These are phyloP conservation scores for Onychomys leucogaster DNA, from an alignment of 2,797 vertebrate genomes.

Conservation along the genomic window DNA sequence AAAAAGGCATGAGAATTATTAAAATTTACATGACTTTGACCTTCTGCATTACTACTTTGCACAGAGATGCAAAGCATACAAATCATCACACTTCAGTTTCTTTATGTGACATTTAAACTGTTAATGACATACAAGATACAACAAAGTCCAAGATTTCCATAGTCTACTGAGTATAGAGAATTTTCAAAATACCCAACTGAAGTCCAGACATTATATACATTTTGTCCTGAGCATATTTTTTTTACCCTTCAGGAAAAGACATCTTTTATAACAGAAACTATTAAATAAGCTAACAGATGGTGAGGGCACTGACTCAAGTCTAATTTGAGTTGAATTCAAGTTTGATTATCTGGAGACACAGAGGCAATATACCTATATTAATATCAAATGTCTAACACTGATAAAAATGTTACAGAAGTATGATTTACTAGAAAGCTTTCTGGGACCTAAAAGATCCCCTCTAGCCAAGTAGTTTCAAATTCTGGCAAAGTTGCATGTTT, in stretches of 20 bases:
- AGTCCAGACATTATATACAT: slow-evolving; percentile 11
- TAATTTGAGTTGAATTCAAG: slow-evolving; percentile 78
- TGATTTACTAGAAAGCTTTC: slow-evolving; percentile 47
- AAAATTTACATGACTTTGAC: not conserved
- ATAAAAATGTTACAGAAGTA: slow-evolving; percentile 68
- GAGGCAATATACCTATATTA: slow-evolving; percentile 74
- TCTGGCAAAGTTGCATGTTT: not conserved
- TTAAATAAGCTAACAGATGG: slow-evolving; percentile 77
- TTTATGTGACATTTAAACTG: slow-evolving; percentile 44
- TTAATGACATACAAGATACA: not conserved
- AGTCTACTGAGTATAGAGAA: not conserved
- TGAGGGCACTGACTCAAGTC: slow-evolving; percentile 69
- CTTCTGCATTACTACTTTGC: not conserved
- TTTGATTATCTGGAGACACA: slow-evolving; percentile 72
- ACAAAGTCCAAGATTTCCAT: slow-evolving; percentile 15
- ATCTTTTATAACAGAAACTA: slow-evolving; percentile 35
- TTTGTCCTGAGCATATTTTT: slow-evolving; percentile 37
- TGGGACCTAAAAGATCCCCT: not conserved
- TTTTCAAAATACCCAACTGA: slow-evolving; percentile 22
- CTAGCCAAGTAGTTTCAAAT: slow-evolving; percentile 24
- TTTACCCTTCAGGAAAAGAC: slow-evolving; percentile 65
- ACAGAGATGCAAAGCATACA: not conserved
- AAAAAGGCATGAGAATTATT: slow-evolving; percentile 20
- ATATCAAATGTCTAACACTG: slow-evolving; percentile 70
- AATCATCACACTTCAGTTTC: not conserved